A percentile compares a stretch with the other conserved stretches of the same genome.
These are phyloP conservation scores for Tinea pellionella DNA, from an alignment of 2,888 invertebrate genomes.

Conservation along the genomic window DNA sequence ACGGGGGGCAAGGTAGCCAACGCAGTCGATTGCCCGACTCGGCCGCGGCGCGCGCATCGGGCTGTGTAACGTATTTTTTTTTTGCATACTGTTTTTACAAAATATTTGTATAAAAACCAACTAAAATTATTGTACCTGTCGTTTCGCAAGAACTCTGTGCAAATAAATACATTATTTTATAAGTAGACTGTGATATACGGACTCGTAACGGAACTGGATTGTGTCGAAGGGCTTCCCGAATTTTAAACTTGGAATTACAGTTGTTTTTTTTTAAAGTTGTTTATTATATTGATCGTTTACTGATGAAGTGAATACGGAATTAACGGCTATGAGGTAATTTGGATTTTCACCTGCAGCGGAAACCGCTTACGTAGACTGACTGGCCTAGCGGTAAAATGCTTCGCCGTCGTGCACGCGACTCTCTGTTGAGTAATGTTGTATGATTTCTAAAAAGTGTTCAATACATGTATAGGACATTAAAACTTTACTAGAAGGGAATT, in stretches of 20 bases:
- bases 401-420: conserved; percentile 53
- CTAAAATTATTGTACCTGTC: not conserved
- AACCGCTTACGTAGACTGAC: conserved; percentile 60
- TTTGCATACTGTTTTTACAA: not conserved
- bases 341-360: conserved; percentile 59
- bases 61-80: conserved; percentile 20
- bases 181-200: not conserved
- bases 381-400: conserved; percentile 60
- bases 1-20: conserved; percentile 44
- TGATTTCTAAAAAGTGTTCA: conserved; percentile 55
- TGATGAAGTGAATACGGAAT: not conserved
- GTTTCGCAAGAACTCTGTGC: not conserved
- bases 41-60: conserved; percentile 45
- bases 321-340: not conserved
- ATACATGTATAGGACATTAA: not conserved
- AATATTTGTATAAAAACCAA: not conserved
- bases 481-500: not conserved
- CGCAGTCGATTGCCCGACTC: conserved; percentile 53
- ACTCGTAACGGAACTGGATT: not conserved
- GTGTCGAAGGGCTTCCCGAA: not conserved
- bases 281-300: not conserved
- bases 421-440: conserved; percentile 53
- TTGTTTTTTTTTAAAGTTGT: not conserved
- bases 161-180: not conserved
- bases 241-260: not conserved